Percentiles rank a stretch among this genome's conserved stretches.
phyloP scores from a whole-genome alignment of 2,113 vertebrate genomes.

The Rutilus rutilus region DNA sequence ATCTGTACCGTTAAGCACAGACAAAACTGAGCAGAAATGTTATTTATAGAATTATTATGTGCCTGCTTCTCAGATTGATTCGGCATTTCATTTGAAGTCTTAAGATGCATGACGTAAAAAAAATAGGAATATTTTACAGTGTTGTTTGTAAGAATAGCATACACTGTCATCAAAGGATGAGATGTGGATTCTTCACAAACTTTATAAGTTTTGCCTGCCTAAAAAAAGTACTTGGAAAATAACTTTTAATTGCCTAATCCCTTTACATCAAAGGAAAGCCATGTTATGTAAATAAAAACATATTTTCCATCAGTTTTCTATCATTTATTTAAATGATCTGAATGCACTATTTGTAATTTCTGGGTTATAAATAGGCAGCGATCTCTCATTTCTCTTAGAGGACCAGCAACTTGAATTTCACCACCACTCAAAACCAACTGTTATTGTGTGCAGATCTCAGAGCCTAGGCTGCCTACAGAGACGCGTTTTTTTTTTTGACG shows the following conservation, averaged over 20 bases:
- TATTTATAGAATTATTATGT: not conserved
- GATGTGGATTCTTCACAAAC: constrained; percentile 28
- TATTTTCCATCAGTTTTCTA: constrained; percentile 67
- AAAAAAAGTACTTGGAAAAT: constrained; percentile 56
- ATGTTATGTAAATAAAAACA: constrained; percentile 68
- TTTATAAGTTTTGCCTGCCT: constrained; percentile 58
- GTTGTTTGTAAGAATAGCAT: constrained; percentile 20
- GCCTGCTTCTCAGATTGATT: constrained; percentile 38
- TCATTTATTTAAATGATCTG: not conserved
- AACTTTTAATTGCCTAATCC: constrained; percentile 51
- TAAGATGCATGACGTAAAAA: constrained; percentile 48
- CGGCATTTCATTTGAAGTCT: constrained; percentile 10
- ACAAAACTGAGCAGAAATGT: not conserved
- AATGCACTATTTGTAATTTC: not conserved
- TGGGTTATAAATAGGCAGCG: not conserved
- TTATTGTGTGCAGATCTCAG: no score
- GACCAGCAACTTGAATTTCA: not conserved
- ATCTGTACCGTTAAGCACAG: not conserved
- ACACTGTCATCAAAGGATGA: constrained; percentile 19
- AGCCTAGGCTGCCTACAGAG: no score
- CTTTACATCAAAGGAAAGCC: constrained; percentile 62
- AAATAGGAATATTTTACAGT: constrained; percentile 40
- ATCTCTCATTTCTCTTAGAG: not conserved
- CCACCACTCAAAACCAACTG: no score
- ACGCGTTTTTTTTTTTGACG: no score